Evolutionary conservation across 2,113 vertebrate species (phyloP), one percentile per base, ranked within the genome.

Genomic region (Spea bombifrons): DNA sequence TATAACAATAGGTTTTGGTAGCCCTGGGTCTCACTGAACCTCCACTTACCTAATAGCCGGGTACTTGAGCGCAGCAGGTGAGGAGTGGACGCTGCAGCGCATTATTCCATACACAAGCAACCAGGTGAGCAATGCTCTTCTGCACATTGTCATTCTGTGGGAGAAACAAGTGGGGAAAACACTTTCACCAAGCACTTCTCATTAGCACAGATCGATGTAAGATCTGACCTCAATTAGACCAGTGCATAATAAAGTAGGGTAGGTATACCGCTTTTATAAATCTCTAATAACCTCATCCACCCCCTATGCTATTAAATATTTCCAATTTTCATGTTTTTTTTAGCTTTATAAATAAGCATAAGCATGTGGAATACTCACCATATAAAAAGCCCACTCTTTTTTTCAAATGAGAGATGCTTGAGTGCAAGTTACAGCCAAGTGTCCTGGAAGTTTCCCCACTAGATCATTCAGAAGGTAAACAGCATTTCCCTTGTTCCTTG

Each of bases 101-200:
- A 96, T 94, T 85, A 98, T 92, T 85, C 96, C 96, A 86, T 96
- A 97, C 92, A 98, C 90, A 87, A 98, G 89, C 84, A 98, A 88
- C 78, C 78, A 80, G 84, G 91, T 92, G 90, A 96, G 85, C 85
- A 94, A 91, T 83, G 94, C 92, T 92, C 95, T 96, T 88, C 93
- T 95, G 84, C 92, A 94, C 94, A 97, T 95, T 87, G 93, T 93
- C 92, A 91, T 93, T 91, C 95, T 97, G 93, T 45, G 85, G 43
- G 9, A 43, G 49, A 84, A 74, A 86, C 50, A 83, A 57, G 81
- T 78, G 85, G 52, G 55, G 71, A 66, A 82, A 80, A 67, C 71
- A 74, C 50, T 74, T 74, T 74, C 66, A 77, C 73, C 71, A 80
- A 61, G 64, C 71, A 74, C 64, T 80, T 68, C 71, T 73, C 70